Evolutionary conservation across 64 coral and sea anemone species (phyloP), one percentile per base, ranked within the genome.

Genomic region (Stylophora pistillata): DNA sequence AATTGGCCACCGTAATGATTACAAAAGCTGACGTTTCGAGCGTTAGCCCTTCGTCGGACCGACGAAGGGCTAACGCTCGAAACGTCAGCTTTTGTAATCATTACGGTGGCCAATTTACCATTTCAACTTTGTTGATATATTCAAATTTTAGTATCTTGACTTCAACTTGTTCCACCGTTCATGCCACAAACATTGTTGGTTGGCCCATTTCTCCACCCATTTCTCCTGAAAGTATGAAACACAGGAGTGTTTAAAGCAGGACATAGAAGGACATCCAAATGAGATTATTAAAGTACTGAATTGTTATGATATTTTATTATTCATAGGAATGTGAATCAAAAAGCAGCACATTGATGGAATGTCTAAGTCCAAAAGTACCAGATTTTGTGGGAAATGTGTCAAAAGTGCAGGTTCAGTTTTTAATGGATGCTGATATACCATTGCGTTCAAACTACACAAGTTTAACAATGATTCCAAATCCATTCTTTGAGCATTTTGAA

Each of bases 361-460:
- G 95, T 53, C 59, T 15, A 13, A 89, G 91, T 87, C 95, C 95
- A 70, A 74, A 82, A 52, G 75, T 92, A 10, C 89, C 81, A 47
- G 47, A 10, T 16, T 56, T 93, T 34, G 63, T 76, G 13, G 86
- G 32, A 66, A 96, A 96, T 81, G 87, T 74, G 10, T 87, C 94
- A 54, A 56, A 90, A 52, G 59, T 96, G n/a, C 56, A 77, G 55
- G 91, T 72, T 73, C 81, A 52, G 13, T 96, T 96, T 15, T 55
- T 93, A 29, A 87, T 96, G 94, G 94, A 96, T 79, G 71, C 56
- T 59, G 91, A 57, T 13, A 57, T 93, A 11, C 55, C 71, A 0
- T 37, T 91, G 9, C 63, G 86, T 53, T 73, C 78, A 53, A 93
- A 92, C 74, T 72, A 16, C 47, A 93, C 61, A 20, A 90, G 30